Conservation (phyloP, 2,113 vertebrate species). For the Anarhynchus alexandrinus region DNA sequence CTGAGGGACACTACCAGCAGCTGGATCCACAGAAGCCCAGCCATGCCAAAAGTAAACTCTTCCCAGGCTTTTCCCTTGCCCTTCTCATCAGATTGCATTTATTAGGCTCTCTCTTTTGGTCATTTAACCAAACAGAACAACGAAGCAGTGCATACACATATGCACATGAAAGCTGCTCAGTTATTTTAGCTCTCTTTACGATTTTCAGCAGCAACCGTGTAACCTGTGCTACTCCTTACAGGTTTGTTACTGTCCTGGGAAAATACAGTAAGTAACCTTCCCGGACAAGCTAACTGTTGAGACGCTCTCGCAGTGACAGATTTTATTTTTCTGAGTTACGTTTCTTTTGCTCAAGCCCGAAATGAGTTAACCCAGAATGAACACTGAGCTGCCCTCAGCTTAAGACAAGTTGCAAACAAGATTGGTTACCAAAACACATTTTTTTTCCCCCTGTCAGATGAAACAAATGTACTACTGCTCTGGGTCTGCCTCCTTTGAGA, state of each 20-base stretch:
- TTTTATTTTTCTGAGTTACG: neutral
- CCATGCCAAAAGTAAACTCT: fast-evolving
- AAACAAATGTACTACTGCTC: neutral
- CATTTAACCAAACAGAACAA: neutral
- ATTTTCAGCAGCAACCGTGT: neutral
- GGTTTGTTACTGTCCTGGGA: neutral
- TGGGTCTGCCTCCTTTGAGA: neutral
- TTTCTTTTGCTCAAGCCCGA: neutral
- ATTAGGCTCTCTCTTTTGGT: neutral
- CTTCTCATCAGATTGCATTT: neutral
- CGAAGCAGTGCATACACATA: fast-evolving
- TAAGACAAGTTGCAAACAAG: slow-evolving; percentile 10
- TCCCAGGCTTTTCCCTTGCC: neutral
- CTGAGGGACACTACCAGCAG: neutral
- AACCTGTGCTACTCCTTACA: neutral
- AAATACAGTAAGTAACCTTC: neutral
- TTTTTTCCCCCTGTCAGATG: neutral
- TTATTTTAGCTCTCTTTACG: neutral
- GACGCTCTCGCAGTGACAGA: neutral
- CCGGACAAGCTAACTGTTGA: neutral
- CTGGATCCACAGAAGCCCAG: neutral
- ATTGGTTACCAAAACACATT: neutral
- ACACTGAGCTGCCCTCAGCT: neutral
- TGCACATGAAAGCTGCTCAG: neutral
- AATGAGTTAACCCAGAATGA: neutral